These are phyloP conservation scores for Dicranocentrus wangi DNA, from an alignment of 2,888 invertebrate species.

Conservation along the genomic window DNA sequence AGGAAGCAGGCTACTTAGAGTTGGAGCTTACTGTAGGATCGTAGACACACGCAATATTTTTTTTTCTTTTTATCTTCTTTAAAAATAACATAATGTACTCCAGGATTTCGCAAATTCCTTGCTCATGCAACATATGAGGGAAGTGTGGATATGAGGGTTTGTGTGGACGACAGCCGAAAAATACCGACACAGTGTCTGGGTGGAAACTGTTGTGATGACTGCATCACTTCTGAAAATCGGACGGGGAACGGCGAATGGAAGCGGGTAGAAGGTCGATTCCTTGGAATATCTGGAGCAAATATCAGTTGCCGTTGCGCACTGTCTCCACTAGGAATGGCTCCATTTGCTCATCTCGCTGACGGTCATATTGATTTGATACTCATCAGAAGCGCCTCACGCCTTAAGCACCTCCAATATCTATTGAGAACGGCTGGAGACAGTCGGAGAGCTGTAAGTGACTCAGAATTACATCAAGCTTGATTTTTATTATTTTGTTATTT, in stretches of 20 bases:
- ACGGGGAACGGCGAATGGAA: conserved; percentile 74
- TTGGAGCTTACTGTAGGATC: no score
- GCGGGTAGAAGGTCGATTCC: conserved; percentile 82
- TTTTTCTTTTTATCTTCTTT: neutral
- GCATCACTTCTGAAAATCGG: conserved; percentile 56
- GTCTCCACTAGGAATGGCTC: conserved; percentile 85
- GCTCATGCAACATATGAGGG: conserved; percentile 70
- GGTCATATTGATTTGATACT: conserved; percentile 86
- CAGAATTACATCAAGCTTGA: no score
- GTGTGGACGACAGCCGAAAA: conserved; percentile 67
- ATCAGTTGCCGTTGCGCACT: conserved; percentile 85
- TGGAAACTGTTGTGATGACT: conserved; percentile 71
- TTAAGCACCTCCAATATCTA: conserved; percentile 83
- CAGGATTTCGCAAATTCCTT: conserved; percentile 70
- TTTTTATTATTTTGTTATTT: no score
- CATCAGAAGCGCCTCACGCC: conserved; percentile 82
- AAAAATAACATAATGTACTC: neutral
- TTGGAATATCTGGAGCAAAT: conserved; percentile 85
- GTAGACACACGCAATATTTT: no score
- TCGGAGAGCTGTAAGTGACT: conserved; percentile 79
- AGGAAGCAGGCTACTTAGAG: no score
- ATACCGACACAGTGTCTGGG: conserved; percentile 69
- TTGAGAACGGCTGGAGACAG: conserved; percentile 80
- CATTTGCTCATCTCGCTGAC: conserved; percentile 86
- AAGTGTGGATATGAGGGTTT: conserved; percentile 71